Conservation (phyloP, 2,797 vertebrate genomes). For the Silurus aristotelis region DNA sequence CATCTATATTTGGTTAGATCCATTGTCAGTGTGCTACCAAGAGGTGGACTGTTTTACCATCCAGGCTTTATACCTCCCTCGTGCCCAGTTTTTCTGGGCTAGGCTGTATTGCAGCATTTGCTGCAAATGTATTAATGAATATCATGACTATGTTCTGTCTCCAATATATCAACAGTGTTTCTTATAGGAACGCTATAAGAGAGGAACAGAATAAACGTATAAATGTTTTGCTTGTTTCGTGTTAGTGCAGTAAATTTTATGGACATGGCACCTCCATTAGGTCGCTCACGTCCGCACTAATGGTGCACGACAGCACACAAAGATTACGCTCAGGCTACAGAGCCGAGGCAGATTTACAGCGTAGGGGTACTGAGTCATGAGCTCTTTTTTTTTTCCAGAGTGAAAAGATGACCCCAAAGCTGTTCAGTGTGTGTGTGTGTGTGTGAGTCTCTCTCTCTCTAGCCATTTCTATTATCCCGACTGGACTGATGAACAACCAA, state of each 20-base stretch:
- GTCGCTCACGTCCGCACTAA: constrained; percentile 35
- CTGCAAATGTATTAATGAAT: neutral
- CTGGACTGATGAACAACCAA: constrained; percentile 32
- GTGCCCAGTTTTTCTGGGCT: neutral
- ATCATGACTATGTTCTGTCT: neutral
- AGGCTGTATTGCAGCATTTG: neutral
- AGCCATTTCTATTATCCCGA: constrained; percentile 11
- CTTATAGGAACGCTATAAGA: no score
- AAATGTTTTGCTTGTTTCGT: neutral
- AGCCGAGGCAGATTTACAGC: constrained; percentile 24
- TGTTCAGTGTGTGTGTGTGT: neutral
- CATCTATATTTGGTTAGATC: neutral
- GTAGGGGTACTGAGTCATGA: constrained; percentile 28
- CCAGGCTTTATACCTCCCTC: neutral
- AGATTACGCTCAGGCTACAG: neutral
- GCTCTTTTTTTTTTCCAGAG: constrained; percentile 23
- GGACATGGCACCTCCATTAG: constrained; percentile 22
- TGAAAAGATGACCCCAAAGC: constrained; percentile 34
- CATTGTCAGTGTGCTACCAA: neutral
- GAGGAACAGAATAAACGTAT: neutral
- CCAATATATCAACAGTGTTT: neutral
- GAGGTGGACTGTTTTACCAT: neutral
- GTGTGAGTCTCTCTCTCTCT: neutral
- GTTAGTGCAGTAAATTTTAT: constrained; percentile 8
- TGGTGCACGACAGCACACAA: constrained; percentile 18